A percentile compares a stretch with the other conserved stretches of the same genome.
Evolutionary conservation across 2,888 invertebrate species (phyloP).

Genomic region (Phytoseiulus persimilis): DNA sequence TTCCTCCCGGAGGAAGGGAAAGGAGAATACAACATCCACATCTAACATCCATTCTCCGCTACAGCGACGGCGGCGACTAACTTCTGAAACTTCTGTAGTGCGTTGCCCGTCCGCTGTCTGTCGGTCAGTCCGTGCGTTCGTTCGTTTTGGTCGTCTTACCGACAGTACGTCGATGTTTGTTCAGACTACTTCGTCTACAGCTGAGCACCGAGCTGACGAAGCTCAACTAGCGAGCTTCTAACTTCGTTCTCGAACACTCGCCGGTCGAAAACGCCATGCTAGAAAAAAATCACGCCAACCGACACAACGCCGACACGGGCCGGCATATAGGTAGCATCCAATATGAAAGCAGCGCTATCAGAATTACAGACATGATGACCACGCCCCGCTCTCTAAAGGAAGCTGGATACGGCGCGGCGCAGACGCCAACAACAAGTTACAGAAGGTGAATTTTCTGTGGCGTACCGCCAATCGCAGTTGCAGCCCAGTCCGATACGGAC

Average conservation of each 20-base stretch:
- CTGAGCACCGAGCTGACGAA: not conserved
- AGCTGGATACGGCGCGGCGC: not conserved
- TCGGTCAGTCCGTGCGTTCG: not conserved
- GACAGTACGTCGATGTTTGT: not conserved
- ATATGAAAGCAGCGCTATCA: not conserved
- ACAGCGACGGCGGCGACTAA: not conserved
- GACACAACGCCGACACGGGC: not conserved
- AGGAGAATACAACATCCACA: not conserved
- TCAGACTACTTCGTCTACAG: not conserved
- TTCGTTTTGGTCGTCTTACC: not conserved
- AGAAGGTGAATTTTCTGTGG: not conserved
- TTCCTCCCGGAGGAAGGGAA: slow-evolving; percentile 5
- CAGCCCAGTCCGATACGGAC: not conserved
- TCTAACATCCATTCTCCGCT: not conserved
- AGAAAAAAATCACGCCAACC: too few species aligned
- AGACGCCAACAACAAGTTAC: not conserved
- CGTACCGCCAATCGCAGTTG: not conserved
- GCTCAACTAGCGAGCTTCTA: not conserved
- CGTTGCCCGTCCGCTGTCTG: not conserved
- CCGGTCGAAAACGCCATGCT: not conserved
- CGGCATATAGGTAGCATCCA: not conserved
- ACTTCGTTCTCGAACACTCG: not conserved
- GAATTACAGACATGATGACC: not conserved
- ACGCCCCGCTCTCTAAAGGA: not conserved
- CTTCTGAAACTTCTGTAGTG: slow-evolving; percentile 5